Percentiles rank a stretch among this genome's conserved stretches.
Evolutionary conservation across 1,140 invertebrate species (phyloP).

Genomic region (Subanguina moxae): DNA sequence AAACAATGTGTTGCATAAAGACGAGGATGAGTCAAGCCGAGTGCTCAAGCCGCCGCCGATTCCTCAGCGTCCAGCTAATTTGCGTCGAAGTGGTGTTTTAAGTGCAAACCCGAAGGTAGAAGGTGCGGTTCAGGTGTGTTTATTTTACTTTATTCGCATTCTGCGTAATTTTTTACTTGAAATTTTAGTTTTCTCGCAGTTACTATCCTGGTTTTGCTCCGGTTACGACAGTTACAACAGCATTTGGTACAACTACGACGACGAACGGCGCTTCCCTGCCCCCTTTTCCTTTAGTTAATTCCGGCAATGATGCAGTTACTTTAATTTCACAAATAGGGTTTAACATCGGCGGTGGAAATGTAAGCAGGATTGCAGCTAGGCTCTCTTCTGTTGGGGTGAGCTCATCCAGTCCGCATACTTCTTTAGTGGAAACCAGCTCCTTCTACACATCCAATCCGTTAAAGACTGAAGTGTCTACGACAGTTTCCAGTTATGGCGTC

Average conservation of each 20-base stretch:
- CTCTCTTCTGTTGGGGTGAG: background rate
- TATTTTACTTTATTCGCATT: background rate
- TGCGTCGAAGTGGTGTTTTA: constrained; percentile 15
- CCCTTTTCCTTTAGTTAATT: background rate
- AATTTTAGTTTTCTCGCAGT: constrained; percentile 17
- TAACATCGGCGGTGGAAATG: background rate
- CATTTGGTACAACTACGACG: background rate
- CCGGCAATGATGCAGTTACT: background rate
- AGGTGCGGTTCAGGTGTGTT: constrained; percentile 18
- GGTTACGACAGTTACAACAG: background rate
- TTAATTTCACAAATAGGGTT: background rate
- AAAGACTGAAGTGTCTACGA: too few species aligned
- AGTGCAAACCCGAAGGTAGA: constrained; percentile 8
- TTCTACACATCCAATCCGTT: too few species aligned
- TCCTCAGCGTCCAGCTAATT: constrained; percentile 24
- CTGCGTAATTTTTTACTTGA: background rate
- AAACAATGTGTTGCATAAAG: too few species aligned
- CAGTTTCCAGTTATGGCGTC: too few species aligned
- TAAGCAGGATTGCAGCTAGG: background rate
- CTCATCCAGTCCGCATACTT: too few species aligned
- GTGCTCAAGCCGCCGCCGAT: constrained; percentile 19
- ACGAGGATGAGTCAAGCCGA: too few species aligned
- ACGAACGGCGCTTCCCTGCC: background rate
- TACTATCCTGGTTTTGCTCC: constrained; percentile 8
- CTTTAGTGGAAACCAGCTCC: too few species aligned